These are phyloP conservation scores for Antechinus flavipes DNA, from an alignment of 2,113 vertebrate genomes.

Conservation along the genomic window DNA sequence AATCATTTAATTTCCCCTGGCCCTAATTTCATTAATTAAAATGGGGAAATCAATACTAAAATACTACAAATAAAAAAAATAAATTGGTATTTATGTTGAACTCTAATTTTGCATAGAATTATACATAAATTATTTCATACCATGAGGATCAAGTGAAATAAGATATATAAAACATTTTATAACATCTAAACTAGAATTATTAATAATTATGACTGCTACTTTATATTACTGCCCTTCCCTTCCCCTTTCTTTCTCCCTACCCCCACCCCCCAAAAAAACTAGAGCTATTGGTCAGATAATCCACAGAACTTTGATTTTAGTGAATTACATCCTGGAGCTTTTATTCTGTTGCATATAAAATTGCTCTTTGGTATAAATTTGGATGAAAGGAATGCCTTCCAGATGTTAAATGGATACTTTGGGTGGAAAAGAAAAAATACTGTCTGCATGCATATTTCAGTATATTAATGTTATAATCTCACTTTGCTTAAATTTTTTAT, in stretches of 20 bases:
- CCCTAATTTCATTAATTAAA: background rate
- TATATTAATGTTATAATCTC: background rate
- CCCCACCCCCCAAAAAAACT: background rate
- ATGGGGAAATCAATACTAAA: background rate
- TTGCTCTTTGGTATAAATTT: background rate
- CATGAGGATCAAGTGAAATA: background rate
- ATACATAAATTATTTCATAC: background rate
- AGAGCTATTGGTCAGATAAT: background rate
- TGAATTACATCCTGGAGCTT: background rate
- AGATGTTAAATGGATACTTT: background rate
- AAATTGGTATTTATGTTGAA: background rate
- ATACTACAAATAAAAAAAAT: too few species aligned
- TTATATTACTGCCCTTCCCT: background rate
- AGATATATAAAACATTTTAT: background rate
- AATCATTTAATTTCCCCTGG: background rate
- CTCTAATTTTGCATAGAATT: background rate
- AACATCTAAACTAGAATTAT: background rate
- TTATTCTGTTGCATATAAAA: background rate
- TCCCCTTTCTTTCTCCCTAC: too few species aligned
- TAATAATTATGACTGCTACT: background rate
- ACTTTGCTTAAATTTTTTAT: background rate
- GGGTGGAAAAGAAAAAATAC: background rate
- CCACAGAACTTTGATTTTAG: background rate
- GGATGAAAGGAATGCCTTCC: background rate
- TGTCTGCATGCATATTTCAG: background rate